Percentiles rank a stretch among this genome's conserved stretches.
Conservation (phyloP, 2,888 invertebrate genomes). For the Macaria liturata region DNA sequence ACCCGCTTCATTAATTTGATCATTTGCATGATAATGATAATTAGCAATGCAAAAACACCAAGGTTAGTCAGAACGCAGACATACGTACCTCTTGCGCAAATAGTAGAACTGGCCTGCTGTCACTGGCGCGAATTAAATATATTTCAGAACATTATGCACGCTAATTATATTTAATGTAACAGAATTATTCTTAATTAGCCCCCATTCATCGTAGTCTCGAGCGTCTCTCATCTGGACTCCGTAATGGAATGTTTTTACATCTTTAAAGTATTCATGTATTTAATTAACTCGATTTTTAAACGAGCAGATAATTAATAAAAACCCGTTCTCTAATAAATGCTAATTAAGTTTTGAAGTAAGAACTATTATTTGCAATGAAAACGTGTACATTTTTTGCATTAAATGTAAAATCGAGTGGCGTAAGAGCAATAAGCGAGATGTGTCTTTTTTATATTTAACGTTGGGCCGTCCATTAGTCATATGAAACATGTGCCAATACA, state of each 20-base stretch:
- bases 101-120: slow-evolving; percentile 3
- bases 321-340: slow-evolving; percentile 17
- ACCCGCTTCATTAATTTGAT: not conserved
- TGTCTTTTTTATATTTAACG: slow-evolving; percentile 67
- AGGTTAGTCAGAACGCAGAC: slow-evolving; percentile 7
- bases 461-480: slow-evolving; percentile 77
- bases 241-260: slow-evolving; percentile 29
- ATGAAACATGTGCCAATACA: slow-evolving; percentile 83
- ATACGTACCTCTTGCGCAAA: slow-evolving; percentile 12
- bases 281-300: slow-evolving; percentile 29
- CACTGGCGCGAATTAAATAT: slow-evolving; percentile 12
- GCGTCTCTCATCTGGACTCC: slow-evolving; percentile 21
- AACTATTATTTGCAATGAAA: slow-evolving; percentile 32
- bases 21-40: slow-evolving; percentile 6
- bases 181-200: slow-evolving; percentile 34
- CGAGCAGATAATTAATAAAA: slow-evolving; percentile 17
- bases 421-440: slow-evolving; percentile 59
- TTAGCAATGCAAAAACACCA: slow-evolving; percentile 11
- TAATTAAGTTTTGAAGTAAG: slow-evolving; percentile 13
- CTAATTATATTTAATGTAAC: slow-evolving; percentile 21
- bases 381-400: slow-evolving; percentile 36
- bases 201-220: slow-evolving; percentile 22
- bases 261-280: slow-evolving; percentile 29
- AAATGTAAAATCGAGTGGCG: slow-evolving; percentile 28
- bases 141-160: slow-evolving; percentile 11